Evolutionary conservation across 2,797 vertebrate genomes (phyloP).

Genomic region (Anomalospiza imberbis): DNA sequence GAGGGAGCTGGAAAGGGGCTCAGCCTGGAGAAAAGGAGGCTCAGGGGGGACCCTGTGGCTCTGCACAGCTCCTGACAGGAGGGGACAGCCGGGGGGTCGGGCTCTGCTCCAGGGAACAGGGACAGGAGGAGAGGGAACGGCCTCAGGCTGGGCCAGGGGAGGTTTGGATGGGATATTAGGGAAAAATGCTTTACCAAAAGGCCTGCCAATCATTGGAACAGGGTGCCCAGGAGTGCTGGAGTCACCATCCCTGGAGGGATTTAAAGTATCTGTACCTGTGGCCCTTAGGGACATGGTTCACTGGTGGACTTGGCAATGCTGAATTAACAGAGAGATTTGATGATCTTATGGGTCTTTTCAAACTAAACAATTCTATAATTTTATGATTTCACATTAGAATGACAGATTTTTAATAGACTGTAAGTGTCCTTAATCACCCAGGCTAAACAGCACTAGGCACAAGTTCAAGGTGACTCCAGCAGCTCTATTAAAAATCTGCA

Average conservation of each 20-base stretch:
- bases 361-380: neutral
- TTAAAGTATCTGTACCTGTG: neutral
- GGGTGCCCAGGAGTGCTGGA: neutral
- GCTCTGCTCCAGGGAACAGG: neutral
- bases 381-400: neutral
- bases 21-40: neutral
- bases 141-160: fast-evolving
- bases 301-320: neutral
- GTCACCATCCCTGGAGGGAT: neutral
- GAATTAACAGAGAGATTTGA: neutral
- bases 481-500: constrained; percentile 51
- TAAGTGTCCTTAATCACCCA: constrained; percentile 67
- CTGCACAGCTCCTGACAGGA: neutral
- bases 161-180: neutral
- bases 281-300: neutral
- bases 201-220: neutral
- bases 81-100: neutral
- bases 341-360: neutral
- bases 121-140: neutral
- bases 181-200: neutral
- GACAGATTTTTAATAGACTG: constrained; percentile 45
- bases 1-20: neutral
- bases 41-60: neutral
- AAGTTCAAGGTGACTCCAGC: constrained; percentile 70
- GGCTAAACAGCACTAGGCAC: neutral